Evolutionary conservation across 2,113 vertebrate genomes (phyloP).

Genomic region (Nyctereutes procyonoides): DNA sequence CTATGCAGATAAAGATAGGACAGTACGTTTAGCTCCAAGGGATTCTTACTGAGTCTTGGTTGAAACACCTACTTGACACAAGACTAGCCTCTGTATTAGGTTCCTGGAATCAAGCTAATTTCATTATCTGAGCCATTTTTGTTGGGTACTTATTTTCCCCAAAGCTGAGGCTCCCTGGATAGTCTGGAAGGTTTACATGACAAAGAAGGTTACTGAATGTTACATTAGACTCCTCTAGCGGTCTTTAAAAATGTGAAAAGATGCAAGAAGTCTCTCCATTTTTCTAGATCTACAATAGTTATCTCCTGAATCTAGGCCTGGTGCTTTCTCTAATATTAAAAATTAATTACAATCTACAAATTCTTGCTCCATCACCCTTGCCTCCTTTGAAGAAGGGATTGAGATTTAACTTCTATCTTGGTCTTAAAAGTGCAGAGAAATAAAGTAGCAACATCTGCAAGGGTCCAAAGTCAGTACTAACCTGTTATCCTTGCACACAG

Average conservation of each 20-base stretch:
- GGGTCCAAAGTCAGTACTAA: constrained; percentile 68
- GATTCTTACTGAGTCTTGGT: background rate
- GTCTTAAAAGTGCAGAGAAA: background rate
- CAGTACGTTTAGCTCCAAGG: background rate
- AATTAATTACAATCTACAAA: background rate
- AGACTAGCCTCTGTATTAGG: background rate
- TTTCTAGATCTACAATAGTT: constrained; percentile 3
- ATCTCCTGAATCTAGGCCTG: background rate
- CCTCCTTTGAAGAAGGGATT: background rate
- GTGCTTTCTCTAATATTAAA: background rate
- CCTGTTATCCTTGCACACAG: constrained; percentile 95
- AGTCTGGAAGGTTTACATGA: background rate
- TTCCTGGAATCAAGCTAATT: background rate
- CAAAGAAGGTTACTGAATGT: background rate
- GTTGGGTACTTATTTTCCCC: background rate
- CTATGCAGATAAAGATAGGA: background rate
- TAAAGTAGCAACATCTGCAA: background rate
- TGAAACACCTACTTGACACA: background rate
- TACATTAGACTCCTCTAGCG: background rate
- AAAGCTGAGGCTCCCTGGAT: background rate
- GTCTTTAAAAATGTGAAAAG: constrained; percentile 26
- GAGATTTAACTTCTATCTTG: background rate
- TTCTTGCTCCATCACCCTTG: background rate
- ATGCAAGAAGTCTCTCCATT: background rate
- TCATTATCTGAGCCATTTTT: background rate